Conservation (phyloP, 2,888 invertebrate genomes). For the Phytoseiulus persimilis region DNA sequence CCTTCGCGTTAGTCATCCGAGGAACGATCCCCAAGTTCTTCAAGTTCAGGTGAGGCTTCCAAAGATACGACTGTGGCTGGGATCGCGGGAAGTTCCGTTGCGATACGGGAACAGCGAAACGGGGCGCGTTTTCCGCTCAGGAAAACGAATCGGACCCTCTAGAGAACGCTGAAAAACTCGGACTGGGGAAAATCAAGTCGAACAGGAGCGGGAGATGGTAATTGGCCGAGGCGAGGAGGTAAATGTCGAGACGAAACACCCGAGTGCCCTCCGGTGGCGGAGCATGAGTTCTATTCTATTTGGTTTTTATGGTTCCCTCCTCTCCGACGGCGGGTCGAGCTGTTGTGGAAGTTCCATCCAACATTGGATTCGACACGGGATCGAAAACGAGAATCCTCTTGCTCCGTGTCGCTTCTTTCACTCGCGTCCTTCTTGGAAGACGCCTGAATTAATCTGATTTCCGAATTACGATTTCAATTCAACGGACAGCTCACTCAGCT, state of each 20-base stretch:
- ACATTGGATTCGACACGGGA: not conserved
- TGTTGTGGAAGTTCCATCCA: not conserved
- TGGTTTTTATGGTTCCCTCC: not conserved
- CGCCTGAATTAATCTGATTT: not conserved
- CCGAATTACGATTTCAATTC: not conserved
- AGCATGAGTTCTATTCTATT: not conserved
- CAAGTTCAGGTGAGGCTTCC: too few relatives aligned
- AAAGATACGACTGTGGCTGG: too few relatives aligned
- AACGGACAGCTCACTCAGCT: too few relatives aligned
- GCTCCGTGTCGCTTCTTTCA: not conserved
- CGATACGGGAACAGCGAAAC: not conserved
- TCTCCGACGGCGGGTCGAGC: not conserved
- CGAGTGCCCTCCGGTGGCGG: not conserved
- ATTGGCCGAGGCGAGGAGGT: not conserved
- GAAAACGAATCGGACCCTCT: not conserved
- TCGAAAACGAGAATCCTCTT: not conserved
- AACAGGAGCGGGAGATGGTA: not conserved
- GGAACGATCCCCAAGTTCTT: too few relatives aligned
- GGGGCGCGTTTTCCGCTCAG: not conserved
- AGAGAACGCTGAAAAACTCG: not conserved
- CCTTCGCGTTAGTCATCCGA: too few relatives aligned
- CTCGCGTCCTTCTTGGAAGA: too few relatives aligned
- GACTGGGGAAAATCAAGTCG: not conserved
- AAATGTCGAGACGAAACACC: not conserved
- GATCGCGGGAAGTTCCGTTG: too few relatives aligned